Evolutionary conservation across 2,797 vertebrate species (phyloP), one percentile per base, ranked within the genome.

Genomic region (Anguilla pacifica): DNA sequence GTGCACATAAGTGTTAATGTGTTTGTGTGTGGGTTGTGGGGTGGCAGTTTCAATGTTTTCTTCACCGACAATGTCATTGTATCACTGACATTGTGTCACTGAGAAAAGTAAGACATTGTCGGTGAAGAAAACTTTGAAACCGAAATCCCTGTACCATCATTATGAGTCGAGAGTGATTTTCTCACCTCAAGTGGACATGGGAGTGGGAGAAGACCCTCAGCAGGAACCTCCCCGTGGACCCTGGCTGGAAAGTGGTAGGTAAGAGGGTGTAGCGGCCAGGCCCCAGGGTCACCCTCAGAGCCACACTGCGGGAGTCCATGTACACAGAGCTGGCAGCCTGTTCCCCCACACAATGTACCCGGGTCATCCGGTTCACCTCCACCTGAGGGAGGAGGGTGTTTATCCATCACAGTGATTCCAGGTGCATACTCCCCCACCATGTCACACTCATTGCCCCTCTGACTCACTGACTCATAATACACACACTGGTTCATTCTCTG

Each of bases 301-400:
- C 94, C 61, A 97, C 94, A 0, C 97, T 97, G 31, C 96, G 96
- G 9, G 96, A 96, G 93, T 97, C 96, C 93, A 97, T 96, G 94
- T 97, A 97, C 35, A 96, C 91, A 0, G 97, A 97, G 91, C 96
- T 96, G 85, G 95, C 96, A 0, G 94, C 95, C 92, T 96, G 96
- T 89, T 95, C 94, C 86, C 86, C 94, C 85, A 96, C 90, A 6
- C 93, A 89, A 89, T 96, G 97, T 88, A 97, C 95, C n/a, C 97
- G 94, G 91, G 93, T 95, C 87, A 89, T 82, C 72, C 97, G 96
- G 92, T 97, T 97, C 90, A 94, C 93, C 94, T 97, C 97, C 92
- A 96, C 96, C 97, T 97, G 85, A 17, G 0, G 2, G 31, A 11
- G 35, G 49, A 22, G 31, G 15, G 64, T n/a, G 9, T 28, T 49